Percentiles rank a stretch among this genome's conserved stretches.
phyloP scores from a whole-genome alignment of 2,797 vertebrate species.

The Sebastes trivittatus region DNA sequence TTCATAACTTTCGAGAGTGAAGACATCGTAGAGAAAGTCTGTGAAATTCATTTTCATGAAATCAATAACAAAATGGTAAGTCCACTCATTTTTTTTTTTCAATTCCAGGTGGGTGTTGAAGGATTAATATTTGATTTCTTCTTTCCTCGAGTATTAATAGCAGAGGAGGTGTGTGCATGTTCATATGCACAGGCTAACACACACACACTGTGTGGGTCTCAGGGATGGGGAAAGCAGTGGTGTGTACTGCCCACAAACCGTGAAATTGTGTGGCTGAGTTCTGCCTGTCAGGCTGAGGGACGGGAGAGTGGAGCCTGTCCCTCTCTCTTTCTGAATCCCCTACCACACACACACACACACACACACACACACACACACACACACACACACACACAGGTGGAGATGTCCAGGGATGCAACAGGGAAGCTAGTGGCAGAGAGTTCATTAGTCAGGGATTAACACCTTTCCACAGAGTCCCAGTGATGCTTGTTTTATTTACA shows the following conservation, averaged over 20 bases:
- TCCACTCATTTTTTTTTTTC: conserved; percentile 73
- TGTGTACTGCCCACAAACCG: conserved; percentile 80
- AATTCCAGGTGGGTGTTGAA: conserved; percentile 73
- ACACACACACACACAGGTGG: conserved; percentile 55
- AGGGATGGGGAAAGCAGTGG: conserved; percentile 73
- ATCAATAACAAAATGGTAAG: conserved; percentile 99
- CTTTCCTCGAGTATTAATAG: conserved; percentile 75
- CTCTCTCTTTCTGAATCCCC: conserved; percentile 63
- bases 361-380: conserved; percentile 22
- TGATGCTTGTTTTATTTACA: conserved; percentile 76
- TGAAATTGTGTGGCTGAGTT: conserved; percentile 85
- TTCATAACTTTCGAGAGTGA: conserved; percentile 99
- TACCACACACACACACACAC: not conserved
- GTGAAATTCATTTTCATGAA: conserved; percentile 99
- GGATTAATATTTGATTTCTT: conserved; percentile 85
- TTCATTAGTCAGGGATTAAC: conserved; percentile 86
- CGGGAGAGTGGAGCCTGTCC: conserved; percentile 75
- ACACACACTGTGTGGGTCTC: conserved; percentile 54
- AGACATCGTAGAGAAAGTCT: conserved; percentile 99
- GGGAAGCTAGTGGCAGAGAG: conserved; percentile 72
- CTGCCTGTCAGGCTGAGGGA: conserved; percentile 78
- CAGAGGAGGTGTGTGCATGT: conserved; percentile 37
- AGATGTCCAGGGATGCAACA: conserved; percentile 67
- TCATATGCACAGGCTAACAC: conserved; percentile 51
- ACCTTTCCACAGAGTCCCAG: conserved; percentile 65